Conservation (phyloP, 1,140 invertebrate species). For the Thrips palmi region DNA sequence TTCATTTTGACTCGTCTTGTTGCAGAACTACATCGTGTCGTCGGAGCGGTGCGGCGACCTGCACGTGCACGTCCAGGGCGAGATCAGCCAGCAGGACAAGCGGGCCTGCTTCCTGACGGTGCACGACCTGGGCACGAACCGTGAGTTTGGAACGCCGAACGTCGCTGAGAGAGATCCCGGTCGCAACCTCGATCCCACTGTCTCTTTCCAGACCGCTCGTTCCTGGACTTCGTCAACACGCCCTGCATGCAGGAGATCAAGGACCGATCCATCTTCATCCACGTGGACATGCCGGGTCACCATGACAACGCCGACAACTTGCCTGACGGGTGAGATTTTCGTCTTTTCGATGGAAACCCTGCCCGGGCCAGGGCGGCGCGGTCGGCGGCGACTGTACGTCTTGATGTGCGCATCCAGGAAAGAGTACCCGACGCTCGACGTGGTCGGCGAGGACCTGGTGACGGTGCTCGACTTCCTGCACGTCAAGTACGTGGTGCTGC, state of each 20-base stretch:
- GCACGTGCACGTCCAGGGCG: slow-evolving; percentile 54
- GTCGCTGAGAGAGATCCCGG: neutral
- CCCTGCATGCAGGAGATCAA: slow-evolving; percentile 70
- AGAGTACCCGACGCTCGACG: slow-evolving; percentile 64
- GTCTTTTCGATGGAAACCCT: too few relatives aligned
- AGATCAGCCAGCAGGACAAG: slow-evolving; percentile 54
- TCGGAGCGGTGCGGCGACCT: slow-evolving; percentile 48
- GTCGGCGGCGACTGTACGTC: too few relatives aligned
- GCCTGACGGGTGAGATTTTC: slow-evolving; percentile 40
- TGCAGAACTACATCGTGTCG: slow-evolving; percentile 48
- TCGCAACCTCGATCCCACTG: neutral
- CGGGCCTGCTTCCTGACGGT: slow-evolving; percentile 70
- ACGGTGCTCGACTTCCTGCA: slow-evolving; percentile 65
- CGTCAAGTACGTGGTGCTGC: slow-evolving; percentile 56
- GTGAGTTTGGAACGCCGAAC: slow-evolving; percentile 38
- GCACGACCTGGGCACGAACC: slow-evolving; percentile 77
- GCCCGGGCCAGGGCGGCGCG: too few relatives aligned
- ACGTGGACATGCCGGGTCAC: slow-evolving; percentile 77
- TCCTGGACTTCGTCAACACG: slow-evolving; percentile 58
- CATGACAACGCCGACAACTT: slow-evolving; percentile 59
- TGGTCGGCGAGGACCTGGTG: slow-evolving; percentile 65
- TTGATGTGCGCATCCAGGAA: too few relatives aligned
- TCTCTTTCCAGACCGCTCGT: slow-evolving; percentile 39
- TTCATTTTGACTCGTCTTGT: slow-evolving; percentile 21
- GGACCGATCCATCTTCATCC: slow-evolving; percentile 69